Conservation (phyloP, 2,888 invertebrate species). For the Catocala sponsa region DNA sequence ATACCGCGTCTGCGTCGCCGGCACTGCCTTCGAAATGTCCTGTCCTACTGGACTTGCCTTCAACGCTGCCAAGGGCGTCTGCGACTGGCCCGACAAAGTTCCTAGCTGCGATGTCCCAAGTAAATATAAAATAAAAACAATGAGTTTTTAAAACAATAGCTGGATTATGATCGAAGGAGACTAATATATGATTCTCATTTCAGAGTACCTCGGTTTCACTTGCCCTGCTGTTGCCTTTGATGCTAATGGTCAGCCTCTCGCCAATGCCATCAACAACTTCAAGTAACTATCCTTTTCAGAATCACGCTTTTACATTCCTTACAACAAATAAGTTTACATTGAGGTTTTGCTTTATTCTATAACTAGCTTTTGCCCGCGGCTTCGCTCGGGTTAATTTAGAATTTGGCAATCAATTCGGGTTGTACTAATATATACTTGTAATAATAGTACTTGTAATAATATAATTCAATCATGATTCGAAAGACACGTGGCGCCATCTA, state of each 20-base stretch:
- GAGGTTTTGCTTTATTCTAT: too few species aligned
- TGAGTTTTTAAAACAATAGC: too few species aligned
- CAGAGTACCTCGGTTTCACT: slow-evolving; percentile 69
- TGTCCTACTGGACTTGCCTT: slow-evolving; percentile 94
- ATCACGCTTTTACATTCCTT: too few species aligned
- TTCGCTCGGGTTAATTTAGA: too few species aligned
- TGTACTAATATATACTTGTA: too few species aligned
- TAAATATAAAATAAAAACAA: slow-evolving; percentile 30
- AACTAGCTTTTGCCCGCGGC: too few species aligned
- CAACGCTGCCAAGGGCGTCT: slow-evolving; percentile 90
- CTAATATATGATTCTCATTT: slow-evolving; percentile 32
- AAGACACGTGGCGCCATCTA: too few species aligned
- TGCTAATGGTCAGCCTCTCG: slow-evolving; percentile 50
- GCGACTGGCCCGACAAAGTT: slow-evolving; percentile 95
- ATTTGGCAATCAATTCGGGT: too few species aligned
- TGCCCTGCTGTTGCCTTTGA: slow-evolving; percentile 63
- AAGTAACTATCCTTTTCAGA: slow-evolving; percentile 51
- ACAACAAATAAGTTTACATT: too few species aligned
- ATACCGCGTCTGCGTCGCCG: slow-evolving; percentile 93
- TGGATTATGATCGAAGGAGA: too few species aligned
- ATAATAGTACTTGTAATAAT: too few species aligned
- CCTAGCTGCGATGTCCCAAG: slow-evolving; percentile 90
- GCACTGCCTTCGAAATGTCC: slow-evolving; percentile 86
- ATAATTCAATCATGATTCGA: too few species aligned
- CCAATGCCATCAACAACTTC: slow-evolving; percentile 56